Percentiles rank a stretch among this genome's conserved stretches.
These are phyloP conservation scores for Pseudomugil tenellus DNA, from an alignment of 2,797 vertebrate species.

Conservation along the genomic window DNA sequence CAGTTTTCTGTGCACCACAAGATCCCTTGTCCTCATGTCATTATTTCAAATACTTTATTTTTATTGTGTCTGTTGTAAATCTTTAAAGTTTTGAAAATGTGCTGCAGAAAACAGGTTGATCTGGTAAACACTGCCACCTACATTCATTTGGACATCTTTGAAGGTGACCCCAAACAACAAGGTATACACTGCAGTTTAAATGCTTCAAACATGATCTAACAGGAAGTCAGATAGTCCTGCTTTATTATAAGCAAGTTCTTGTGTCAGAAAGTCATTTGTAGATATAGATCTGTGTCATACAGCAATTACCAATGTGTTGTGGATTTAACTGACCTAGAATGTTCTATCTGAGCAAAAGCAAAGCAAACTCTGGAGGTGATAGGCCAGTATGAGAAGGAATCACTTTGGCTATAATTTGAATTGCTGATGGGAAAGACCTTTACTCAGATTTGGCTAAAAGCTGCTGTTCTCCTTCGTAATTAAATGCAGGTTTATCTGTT, in stretches of 20 bases:
- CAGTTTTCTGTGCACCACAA: no score
- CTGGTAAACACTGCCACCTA: slow-evolving; percentile 53
- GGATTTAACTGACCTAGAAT: slow-evolving; percentile 56
- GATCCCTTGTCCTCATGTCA: neutral
- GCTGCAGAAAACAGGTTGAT: slow-evolving; percentile 30
- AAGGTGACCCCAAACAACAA: slow-evolving; percentile 70
- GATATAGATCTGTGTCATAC: slow-evolving; percentile 52
- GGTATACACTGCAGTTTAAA: slow-evolving; percentile 42
- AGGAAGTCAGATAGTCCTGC: slow-evolving; percentile 40
- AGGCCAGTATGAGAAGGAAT: slow-evolving; percentile 39
- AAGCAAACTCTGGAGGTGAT: slow-evolving; percentile 30
- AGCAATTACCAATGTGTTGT: slow-evolving; percentile 61
- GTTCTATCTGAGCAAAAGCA: slow-evolving; percentile 52
- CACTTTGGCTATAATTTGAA: slow-evolving; percentile 60
- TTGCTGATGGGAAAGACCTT: slow-evolving; percentile 63
- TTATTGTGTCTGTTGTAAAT: slow-evolving; percentile 24
- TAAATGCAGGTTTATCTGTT: slow-evolving; percentile 20
- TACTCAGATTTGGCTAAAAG: slow-evolving; percentile 29
- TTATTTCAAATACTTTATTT: neutral
- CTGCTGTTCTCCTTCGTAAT: slow-evolving; percentile 44
- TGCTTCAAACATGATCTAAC: slow-evolving; percentile 54
- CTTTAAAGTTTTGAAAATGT: slow-evolving; percentile 33
- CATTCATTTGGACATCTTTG: slow-evolving; percentile 63
- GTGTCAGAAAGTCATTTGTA: slow-evolving; percentile 51
- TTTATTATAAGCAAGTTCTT: slow-evolving; percentile 51